These are phyloP conservation scores for Cyanoramphus novaezelandiae DNA, from an alignment of 2,113 vertebrate species.

Conservation along the genomic window DNA sequence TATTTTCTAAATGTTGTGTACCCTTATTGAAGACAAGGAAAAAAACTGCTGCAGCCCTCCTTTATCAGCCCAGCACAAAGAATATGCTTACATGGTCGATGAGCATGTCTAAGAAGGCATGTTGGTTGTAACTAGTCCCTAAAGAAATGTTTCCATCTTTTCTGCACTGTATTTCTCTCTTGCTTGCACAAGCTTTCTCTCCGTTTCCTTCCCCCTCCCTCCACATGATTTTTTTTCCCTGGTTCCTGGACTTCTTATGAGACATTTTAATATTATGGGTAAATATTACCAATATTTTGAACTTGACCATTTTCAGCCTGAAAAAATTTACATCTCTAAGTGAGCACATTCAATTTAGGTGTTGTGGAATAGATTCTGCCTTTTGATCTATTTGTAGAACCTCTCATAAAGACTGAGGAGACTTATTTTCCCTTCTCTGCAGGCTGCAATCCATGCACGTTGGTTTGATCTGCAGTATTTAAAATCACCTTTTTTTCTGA, in stretches of 20 bases:
- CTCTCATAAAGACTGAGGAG: background rate
- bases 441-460: background rate
- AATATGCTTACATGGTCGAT: slow-evolving; percentile 73
- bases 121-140: slow-evolving; percentile 68
- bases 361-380: background rate
- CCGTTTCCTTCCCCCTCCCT: background rate
- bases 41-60: slow-evolving; percentile 40
- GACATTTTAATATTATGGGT: background rate
- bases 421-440: background rate
- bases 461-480: background rate
- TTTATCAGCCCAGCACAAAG: slow-evolving; percentile 72
- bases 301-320: background rate
- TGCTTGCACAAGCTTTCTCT: slow-evolving; percentile 3
- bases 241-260: background rate
- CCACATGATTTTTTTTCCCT: background rate
- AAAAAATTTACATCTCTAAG: background rate
- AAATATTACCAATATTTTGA: background rate
- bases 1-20: slow-evolving; percentile 66
- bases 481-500: background rate
- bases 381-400: background rate
- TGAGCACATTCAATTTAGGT: background rate
- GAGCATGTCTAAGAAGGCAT: slow-evolving; percentile 73
- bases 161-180: background rate
- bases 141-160: slow-evolving; percentile 65
- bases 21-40: slow-evolving; percentile 48